Conservation (phyloP, 2,113 vertebrate genomes). For the Edolisoma coerulescens region DNA sequence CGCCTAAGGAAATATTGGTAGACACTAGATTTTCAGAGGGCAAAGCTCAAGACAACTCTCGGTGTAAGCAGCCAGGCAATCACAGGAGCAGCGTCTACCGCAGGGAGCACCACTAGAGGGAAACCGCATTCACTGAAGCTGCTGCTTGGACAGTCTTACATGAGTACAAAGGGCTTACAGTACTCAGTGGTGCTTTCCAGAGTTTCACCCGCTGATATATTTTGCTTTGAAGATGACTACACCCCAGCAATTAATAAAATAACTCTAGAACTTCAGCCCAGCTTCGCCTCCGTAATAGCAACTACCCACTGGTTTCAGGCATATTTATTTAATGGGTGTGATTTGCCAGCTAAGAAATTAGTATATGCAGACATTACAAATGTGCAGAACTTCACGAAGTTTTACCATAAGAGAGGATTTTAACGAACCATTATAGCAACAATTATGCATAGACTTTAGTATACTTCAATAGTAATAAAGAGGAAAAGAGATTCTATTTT, state of each 20-base stretch:
- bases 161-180: neutral
- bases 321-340: neutral
- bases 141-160: fast-evolving
- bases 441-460: neutral
- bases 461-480: neutral
- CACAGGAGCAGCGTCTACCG: neutral
- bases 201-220: neutral
- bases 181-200: neutral
- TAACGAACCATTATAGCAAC: neutral
- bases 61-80: neutral
- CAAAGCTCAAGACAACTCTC: neutral
- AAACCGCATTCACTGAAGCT: neutral
- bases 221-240: neutral
- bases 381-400: neutral
- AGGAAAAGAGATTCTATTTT: neutral
- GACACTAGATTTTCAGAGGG: neutral
- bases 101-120: neutral
- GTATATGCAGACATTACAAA: neutral
- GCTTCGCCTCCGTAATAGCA: fast-evolving
- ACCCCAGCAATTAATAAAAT: neutral
- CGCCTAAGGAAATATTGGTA: neutral
- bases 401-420: neutral
- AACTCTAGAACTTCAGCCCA: neutral
- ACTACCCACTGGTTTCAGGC: neutral
- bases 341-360: neutral